Base-by-base conservation (phyloP, 2,797 vertebrate species). In the Pseudomugil tenellus region DNA sequence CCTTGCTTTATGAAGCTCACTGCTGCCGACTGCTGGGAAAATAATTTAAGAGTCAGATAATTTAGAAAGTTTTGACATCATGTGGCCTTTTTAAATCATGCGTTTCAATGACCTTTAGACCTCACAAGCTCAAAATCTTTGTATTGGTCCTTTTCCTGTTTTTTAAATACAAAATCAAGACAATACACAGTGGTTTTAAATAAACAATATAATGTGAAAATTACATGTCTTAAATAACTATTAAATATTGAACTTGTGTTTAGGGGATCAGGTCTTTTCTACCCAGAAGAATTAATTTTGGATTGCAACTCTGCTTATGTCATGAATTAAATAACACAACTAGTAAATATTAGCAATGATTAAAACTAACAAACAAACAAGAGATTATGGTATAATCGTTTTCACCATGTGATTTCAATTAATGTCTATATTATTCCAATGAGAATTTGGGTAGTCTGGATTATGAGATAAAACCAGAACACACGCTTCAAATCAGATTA, bases 381-480 rank as follows among this genome's bases (percentile, higher is more conserved):
- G n/a, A n/a, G n/a, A n/a, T n/a, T n/a, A n/a, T n/a, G n/a, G n/a
- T n/a, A n/a, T n/a, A n/a, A n/a, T n/a, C n/a, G n/a, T n/a, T n/a
- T n/a, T n/a, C n/a, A n/a, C n/a, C n/a, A n/a, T n/a, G n/a, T n/a
- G n/a, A n/a, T n/a, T n/a, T n/a, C n/a, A n/a, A n/a, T n/a, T n/a
- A n/a, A n/a, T 56, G n/a, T 53, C 26, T 48, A 59, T n/a, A 41
- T 35, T 67, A 63, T 59, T 83, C 54, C 72, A 43, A 56, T 43
- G 41, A n/a, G 41, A 43, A 43, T 19, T n/a, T n/a, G 25, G 48
- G 46, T 52, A 69, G 63, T 64, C 67, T 60, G 37, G 55, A 63
- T 80, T n/a, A n/a, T n/a, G n/a, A n/a, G n/a, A n/a, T n/a, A n/a
- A n/a, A n/a, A n/a, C n/a, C n/a, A n/a, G n/a, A n/a, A n/a, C n/a